Evolutionary conservation across 2,888 invertebrate species (phyloP).

Genomic region (Nezara viridula): DNA sequence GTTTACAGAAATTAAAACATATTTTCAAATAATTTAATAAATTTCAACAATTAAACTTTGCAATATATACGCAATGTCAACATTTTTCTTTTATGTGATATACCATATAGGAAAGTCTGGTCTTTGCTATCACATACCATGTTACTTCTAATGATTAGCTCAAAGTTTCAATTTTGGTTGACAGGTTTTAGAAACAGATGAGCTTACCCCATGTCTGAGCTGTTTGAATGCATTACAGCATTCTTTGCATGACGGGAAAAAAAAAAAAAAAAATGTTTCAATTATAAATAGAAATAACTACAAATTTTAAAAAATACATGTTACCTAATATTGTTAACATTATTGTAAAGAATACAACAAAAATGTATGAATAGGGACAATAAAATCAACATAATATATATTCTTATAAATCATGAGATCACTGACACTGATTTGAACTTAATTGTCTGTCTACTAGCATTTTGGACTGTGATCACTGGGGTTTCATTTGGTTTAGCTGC

Average conservation of each 20-base stretch:
- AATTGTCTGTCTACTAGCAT: constrained; percentile 6
- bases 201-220: not conserved
- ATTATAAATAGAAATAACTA: not conserved
- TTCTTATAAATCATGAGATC: constrained; percentile 23
- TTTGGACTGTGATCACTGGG: constrained; percentile 47
- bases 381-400: constrained; percentile 1
- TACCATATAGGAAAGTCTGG: constrained; percentile 45
- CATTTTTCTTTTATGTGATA: constrained; percentile 28
- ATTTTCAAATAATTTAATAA: constrained; percentile 27
- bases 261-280: not conserved
- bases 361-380: not conserved
- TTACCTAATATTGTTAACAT: not conserved
- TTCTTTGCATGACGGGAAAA: not conserved
- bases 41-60: constrained; percentile 25
- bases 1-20: not conserved
- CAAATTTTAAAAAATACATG: not conserved
- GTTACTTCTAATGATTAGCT: not conserved
- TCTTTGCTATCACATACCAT: constrained; percentile 28
- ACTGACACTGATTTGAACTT: constrained; percentile 18
- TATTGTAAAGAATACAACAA: not conserved
- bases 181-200: not conserved
- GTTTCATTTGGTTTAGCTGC: constrained; percentile 75
- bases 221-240: not conserved
- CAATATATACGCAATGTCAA: constrained; percentile 16
- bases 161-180: not conserved